Conservation (phyloP, 2,797 vertebrate genomes). For the Labeo calbasu region DNA sequence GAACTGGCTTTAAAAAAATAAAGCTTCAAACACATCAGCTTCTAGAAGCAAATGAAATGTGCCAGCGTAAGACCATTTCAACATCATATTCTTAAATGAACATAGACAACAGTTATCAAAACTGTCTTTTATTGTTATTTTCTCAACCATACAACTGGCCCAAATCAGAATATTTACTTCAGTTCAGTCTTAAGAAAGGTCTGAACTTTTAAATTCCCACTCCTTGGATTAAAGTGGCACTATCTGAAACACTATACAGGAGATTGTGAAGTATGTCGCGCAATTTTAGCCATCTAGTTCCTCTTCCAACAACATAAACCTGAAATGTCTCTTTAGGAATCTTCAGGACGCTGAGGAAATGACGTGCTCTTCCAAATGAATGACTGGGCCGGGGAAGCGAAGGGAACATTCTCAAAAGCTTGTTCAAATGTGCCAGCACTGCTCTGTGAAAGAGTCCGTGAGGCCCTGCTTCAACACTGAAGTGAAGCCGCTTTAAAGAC, state of each 20-base stretch:
- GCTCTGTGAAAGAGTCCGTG: neutral
- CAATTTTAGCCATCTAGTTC: neutral
- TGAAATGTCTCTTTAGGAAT: neutral
- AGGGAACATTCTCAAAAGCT: neutral
- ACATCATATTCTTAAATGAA: conserved; percentile 33
- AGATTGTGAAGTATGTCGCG: neutral
- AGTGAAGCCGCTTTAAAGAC: neutral
- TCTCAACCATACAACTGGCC: conserved; percentile 22
- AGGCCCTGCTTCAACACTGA: neutral
- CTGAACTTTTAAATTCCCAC: neutral
- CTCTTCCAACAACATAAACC: neutral
- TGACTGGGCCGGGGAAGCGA: neutral
- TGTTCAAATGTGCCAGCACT: neutral
- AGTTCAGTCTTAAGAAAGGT: neutral
- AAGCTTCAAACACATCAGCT: conserved; percentile 15
- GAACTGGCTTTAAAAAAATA: conserved; percentile 31
- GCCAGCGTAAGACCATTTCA: conserved; percentile 13
- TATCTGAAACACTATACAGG: neutral
- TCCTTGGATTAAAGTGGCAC: neutral
- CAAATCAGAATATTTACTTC: neutral
- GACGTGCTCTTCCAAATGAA: neutral
- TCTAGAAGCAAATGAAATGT: conserved; percentile 24
- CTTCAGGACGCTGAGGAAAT: neutral
- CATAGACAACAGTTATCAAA: neutral
- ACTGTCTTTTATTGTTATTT: neutral